Conservation (phyloP, 2,888 invertebrate genomes). For the Arctia plantaginis region DNA sequence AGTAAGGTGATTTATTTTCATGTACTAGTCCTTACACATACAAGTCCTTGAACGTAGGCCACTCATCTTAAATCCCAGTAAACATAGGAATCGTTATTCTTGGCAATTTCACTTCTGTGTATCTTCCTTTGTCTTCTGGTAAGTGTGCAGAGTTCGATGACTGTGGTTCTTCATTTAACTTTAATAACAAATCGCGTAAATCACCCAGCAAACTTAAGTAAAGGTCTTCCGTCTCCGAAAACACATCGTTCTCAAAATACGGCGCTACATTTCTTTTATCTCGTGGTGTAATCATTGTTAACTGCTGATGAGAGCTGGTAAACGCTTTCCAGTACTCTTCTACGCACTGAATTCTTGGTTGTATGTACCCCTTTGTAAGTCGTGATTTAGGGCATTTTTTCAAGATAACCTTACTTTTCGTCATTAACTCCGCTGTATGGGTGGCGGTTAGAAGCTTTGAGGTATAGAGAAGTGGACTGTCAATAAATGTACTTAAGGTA, state of each 20-base stretch:
- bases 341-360: not conserved
- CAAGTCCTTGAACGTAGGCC: not conserved
- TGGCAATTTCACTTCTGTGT: not conserved
- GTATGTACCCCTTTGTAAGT: slow-evolving; percentile 2
- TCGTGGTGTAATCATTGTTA: not conserved
- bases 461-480: no score
- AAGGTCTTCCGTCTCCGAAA: not conserved
- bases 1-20: not conserved
- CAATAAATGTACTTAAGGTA: no score
- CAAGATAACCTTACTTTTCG: not conserved
- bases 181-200: no score
- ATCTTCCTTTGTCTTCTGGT: not conserved
- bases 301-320: not conserved
- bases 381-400: not conserved
- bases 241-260: not conserved
- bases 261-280: not conserved
- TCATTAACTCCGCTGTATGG: not conserved
- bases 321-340: slow-evolving; percentile 1
- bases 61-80: not conserved
- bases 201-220: not conserved
- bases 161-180: not conserved
- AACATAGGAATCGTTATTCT: not conserved
- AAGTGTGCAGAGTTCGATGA: not conserved
- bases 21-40: no score
- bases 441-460: no score